Evolutionary conservation across 1,140 invertebrate species (phyloP).

Genomic region (Listronotus oregonensis): DNA sequence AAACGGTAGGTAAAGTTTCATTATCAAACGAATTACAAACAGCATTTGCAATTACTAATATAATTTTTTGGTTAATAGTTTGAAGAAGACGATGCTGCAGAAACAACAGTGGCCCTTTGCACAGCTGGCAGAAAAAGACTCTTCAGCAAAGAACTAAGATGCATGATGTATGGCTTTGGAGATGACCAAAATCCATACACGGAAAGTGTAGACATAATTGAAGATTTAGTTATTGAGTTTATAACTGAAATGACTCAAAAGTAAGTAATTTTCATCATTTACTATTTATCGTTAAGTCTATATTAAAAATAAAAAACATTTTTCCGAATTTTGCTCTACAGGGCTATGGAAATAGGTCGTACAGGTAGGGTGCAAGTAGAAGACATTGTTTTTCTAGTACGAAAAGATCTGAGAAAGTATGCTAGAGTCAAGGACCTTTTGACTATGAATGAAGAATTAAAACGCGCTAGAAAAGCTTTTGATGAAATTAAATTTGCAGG

Average conservation of each 20-base stretch:
- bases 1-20: slow-evolving; percentile 10
- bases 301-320: too few species aligned
- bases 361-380: slow-evolving; percentile 95
- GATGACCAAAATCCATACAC: slow-evolving; percentile 99
- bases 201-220: slow-evolving; percentile 96
- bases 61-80: slow-evolving; percentile 50
- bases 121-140: slow-evolving; percentile 76
- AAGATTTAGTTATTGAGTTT: slow-evolving; percentile 98
- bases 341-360: slow-evolving; percentile 96
- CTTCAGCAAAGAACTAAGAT: slow-evolving; percentile 90
- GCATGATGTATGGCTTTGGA: slow-evolving; percentile 99
- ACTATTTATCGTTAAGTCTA: too few species aligned
- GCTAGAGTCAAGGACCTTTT: slow-evolving; percentile 97
- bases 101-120: slow-evolving; percentile 66
- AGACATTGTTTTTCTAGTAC: slow-evolving; percentile 97
- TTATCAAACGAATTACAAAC: neutral
- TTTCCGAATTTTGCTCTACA: slow-evolving; percentile 51
- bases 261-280: slow-evolving; percentile 57
- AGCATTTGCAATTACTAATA: neutral
- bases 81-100: slow-evolving; percentile 70
- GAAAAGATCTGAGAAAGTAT: slow-evolving; percentile 96
- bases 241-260: slow-evolving; percentile 91
- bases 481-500: slow-evolving; percentile 96
- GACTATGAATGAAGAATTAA: slow-evolving; percentile 98
- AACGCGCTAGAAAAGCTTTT: slow-evolving; percentile 98